Conservation (phyloP, 2,797 vertebrate genomes). For the Xenops minutus region DNA sequence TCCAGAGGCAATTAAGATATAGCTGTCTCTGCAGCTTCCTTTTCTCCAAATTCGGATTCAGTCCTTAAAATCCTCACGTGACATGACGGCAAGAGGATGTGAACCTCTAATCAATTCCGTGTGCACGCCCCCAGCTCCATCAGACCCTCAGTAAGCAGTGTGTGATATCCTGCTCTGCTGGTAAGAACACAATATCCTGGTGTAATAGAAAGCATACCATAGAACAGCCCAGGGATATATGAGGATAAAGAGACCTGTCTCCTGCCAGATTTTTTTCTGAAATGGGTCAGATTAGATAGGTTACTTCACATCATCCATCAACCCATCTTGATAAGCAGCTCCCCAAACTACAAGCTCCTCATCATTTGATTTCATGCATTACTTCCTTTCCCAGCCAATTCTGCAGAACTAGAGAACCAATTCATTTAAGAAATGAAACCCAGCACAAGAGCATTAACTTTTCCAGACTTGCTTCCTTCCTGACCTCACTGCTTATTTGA, state of each 20-base stretch:
- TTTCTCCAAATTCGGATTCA: not conserved
- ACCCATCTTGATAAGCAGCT: not conserved
- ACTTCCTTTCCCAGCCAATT: constrained; percentile 28
- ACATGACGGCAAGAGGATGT: not conserved
- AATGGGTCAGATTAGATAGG: not conserved
- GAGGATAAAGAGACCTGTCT: not conserved
- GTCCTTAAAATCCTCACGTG: not conserved
- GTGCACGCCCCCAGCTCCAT: not conserved
- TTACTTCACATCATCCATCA: not conserved
- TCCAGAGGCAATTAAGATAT: constrained; percentile 2
- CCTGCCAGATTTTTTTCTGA: not conserved
- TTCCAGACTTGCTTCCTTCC: constrained; percentile 8
- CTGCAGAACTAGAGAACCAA: not conserved
- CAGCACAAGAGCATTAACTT: not conserved
- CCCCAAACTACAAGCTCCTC: not conserved
- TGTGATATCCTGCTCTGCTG: not conserved
- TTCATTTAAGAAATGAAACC: not conserved
- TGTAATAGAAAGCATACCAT: constrained; percentile 16
- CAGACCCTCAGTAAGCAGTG: not conserved
- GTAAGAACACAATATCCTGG: constrained; percentile 23
- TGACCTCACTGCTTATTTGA: constrained; percentile 22
- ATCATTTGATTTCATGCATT: not conserved
- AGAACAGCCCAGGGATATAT: not conserved
- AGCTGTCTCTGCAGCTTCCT: constrained; percentile 28
- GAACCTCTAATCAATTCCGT: not conserved